Percentiles rank a stretch among this genome's conserved stretches.
These are phyloP conservation scores for Erythrocebus patas DNA, from an alignment of 2,113 vertebrate genomes.

Conservation along the genomic window DNA sequence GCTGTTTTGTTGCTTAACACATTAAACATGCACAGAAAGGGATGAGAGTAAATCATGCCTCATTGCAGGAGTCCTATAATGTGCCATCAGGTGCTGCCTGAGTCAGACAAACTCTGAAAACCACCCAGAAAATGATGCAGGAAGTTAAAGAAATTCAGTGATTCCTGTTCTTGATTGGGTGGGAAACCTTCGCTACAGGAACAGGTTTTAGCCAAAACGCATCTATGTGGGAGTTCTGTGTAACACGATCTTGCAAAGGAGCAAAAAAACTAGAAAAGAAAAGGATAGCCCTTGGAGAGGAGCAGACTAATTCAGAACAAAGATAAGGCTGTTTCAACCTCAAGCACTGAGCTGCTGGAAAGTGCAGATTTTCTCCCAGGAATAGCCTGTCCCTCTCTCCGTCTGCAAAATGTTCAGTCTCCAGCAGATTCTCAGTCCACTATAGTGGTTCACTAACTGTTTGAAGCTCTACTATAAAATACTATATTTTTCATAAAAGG, in stretches of 20 bases:
- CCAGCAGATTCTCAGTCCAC: not conserved
- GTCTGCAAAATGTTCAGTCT: not conserved
- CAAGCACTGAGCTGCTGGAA: not conserved
- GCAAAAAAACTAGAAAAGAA: not conserved
- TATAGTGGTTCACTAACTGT: not conserved
- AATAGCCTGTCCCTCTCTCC: not conserved
- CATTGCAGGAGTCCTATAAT: not conserved
- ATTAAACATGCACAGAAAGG: not conserved
- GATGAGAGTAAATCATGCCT: not conserved
- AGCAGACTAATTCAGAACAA: slow-evolving; percentile 37
- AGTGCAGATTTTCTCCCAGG: not conserved
- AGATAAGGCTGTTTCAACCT: not conserved
- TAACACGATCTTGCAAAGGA: slow-evolving; percentile 4
- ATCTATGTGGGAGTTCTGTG: slow-evolving; percentile 19
- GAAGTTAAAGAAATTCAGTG: not conserved
- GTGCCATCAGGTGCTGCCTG: not conserved
- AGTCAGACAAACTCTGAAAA: not conserved
- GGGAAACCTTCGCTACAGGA: not conserved
- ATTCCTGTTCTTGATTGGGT: not conserved
- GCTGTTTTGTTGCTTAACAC: not conserved
- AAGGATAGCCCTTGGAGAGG: slow-evolving; percentile 14
- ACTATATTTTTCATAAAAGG: not conserved
- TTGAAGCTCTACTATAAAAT: not conserved
- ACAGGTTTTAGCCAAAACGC: not conserved
- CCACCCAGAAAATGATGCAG: not conserved